These are phyloP conservation scores for Nephila pilipes DNA, from an alignment of 1,140 invertebrate species.

Conservation along the genomic window DNA sequence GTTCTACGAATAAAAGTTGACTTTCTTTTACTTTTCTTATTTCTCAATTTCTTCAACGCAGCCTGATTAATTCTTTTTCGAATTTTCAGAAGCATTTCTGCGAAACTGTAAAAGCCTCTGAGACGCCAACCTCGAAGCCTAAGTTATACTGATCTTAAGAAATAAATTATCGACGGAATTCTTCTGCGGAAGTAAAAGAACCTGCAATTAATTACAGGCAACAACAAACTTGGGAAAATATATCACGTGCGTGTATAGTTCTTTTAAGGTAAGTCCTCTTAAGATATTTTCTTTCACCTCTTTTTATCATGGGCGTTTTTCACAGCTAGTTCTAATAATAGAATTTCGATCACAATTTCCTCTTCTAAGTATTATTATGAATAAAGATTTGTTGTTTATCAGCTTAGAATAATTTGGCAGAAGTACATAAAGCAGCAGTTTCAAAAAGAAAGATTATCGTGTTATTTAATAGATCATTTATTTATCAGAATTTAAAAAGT, in stretches of 20 bases:
- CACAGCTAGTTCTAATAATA: not conserved
- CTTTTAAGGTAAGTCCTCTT: constrained; percentile 7
- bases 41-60: not conserved
- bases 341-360: not conserved
- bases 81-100: constrained; percentile 1
- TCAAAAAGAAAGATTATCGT: too few relatives aligned
- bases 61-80: constrained; percentile 14
- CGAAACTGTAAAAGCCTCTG: not conserved
- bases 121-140: not conserved
- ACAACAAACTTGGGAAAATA: not conserved
- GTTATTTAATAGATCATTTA: too few relatives aligned
- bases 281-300: not conserved
- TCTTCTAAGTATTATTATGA: not conserved
- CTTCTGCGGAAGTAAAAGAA: not conserved
- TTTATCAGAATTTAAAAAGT: too few relatives aligned
- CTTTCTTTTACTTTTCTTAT: too few relatives aligned
- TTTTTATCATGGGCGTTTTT: not conserved
- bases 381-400: too few relatives aligned
- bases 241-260: not conserved
- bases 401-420: too few relatives aligned
- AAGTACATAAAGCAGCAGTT: too few relatives aligned
- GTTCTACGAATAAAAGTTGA: too few relatives aligned
- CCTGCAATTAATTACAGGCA: not conserved
- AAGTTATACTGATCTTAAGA: not conserved
- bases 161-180: constrained; percentile 33